Conservation (phyloP, 2,888 invertebrate genomes). For the Rotaria socialis region DNA sequence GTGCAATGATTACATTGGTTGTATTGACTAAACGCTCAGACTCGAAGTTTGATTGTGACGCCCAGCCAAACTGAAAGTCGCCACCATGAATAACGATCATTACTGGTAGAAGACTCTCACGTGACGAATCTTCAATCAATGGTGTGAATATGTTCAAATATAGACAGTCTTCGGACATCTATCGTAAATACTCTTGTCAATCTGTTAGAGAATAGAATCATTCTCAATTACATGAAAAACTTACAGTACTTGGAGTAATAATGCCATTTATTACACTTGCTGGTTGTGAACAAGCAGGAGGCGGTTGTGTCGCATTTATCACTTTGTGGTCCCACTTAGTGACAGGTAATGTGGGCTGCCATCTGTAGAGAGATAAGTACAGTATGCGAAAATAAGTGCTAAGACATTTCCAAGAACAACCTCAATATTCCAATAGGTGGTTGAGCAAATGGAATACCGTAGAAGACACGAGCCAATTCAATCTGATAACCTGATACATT, state of each 20-base stretch:
- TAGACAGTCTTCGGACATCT: slow-evolving; percentile 49
- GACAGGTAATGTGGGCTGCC: slow-evolving; percentile 49
- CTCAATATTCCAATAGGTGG: background rate
- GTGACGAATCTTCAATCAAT: slow-evolving; percentile 36
- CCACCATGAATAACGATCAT: slow-evolving; percentile 57
- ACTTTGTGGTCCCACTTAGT: slow-evolving; percentile 49
- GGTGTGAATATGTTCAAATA: slow-evolving; percentile 49
- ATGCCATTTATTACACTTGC: no score
- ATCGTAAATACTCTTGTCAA: no score
- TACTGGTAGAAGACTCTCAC: slow-evolving; percentile 50
- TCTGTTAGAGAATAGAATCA: no score
- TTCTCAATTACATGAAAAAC: no score
- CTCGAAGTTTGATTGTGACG: slow-evolving; percentile 55
- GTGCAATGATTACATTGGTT: slow-evolving; percentile 55
- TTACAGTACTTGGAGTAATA: no score
- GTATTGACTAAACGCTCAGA: slow-evolving; percentile 52
- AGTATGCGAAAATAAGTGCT: background rate
- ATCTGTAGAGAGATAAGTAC: background rate
- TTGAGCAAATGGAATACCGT: background rate
- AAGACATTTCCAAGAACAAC: background rate
- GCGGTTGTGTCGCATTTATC: slow-evolving; percentile 49
- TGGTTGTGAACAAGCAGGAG: slow-evolving; percentile 52
- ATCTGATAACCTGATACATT: background rate
- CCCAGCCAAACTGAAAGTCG: slow-evolving; percentile 52
- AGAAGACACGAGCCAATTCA: background rate